These are phyloP conservation scores for Gasterosteus aculeatus DNA, from an alignment of 2,113 vertebrate genomes.

Conservation along the genomic window DNA sequence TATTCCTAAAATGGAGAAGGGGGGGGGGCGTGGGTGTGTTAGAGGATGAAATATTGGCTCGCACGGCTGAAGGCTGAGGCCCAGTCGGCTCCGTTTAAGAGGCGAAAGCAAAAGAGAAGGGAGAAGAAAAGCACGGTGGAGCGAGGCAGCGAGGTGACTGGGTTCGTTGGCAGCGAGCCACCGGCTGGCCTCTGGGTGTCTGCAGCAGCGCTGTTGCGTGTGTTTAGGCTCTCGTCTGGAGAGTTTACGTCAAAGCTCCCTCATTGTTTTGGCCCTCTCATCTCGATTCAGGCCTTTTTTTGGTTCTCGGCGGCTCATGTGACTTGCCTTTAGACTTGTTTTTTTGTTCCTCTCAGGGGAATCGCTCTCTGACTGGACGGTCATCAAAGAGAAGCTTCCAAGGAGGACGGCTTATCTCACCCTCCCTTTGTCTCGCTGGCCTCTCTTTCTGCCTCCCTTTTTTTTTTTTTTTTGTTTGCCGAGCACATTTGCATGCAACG, in stretches of 20 bases:
- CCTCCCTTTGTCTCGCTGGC: constrained; percentile 32
- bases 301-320: constrained; percentile 57
- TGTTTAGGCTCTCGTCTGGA: constrained; percentile 83
- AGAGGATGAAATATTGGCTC: constrained; percentile 76
- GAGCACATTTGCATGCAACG: constrained; percentile 25
- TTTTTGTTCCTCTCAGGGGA: constrained; percentile 56
- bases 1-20: constrained; percentile 75
- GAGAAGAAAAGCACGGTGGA: constrained; percentile 54
- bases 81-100: constrained; percentile 58
- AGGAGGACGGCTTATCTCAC: constrained; percentile 41
- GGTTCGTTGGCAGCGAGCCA: constrained; percentile 82
- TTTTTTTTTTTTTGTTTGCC: constrained; percentile 13
- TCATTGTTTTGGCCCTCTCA: constrained; percentile 71
- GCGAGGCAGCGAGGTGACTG: constrained; percentile 75
- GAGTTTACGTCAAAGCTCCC: constrained; percentile 76
- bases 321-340: constrained; percentile 59
- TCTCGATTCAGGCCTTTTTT: constrained; percentile 69
- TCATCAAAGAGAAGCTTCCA: constrained; percentile 58
- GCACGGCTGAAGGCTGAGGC: constrained; percentile 63
- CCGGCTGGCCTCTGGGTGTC: constrained; percentile 80
- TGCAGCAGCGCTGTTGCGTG: constrained; percentile 81
- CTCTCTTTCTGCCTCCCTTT: constrained; percentile 30
- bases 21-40: constrained; percentile 31
- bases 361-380: constrained; percentile 41
- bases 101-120: constrained; percentile 53